Percentiles rank a stretch among this genome's conserved stretches.
These are phyloP conservation scores for Meloidogyne hapla DNA, from an alignment of 1,140 invertebrate genomes.

Conservation along the genomic window DNA sequence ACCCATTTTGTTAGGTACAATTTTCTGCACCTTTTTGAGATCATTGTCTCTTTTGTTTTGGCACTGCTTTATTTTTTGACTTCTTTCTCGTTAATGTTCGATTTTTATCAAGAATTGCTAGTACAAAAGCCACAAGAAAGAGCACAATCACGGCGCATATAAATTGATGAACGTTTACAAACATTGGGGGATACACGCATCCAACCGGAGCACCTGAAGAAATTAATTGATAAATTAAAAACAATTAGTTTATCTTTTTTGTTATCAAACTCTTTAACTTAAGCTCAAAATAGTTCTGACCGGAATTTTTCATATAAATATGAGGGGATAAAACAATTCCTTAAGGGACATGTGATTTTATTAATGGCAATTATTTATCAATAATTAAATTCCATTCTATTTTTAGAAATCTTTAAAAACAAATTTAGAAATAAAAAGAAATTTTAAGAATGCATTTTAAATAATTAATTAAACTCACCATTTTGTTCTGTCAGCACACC, in stretches of 20 bases:
- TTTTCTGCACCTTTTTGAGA: background rate
- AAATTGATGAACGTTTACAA: slow-evolving; percentile 54
- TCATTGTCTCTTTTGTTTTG: slow-evolving; percentile 3
- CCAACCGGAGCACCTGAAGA: slow-evolving; percentile 39
- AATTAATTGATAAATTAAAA: too few species aligned
- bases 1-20: background rate
- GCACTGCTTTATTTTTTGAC: background rate
- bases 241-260: too few species aligned
- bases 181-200: slow-evolving; percentile 43
- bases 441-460: background rate
- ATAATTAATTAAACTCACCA: slow-evolving; percentile 40
- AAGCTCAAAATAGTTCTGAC: too few species aligned
- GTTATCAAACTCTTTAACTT: too few species aligned
- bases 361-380: too few species aligned
- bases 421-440: background rate
- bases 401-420: too few species aligned
- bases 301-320: too few species aligned
- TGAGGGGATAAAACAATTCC: too few species aligned
- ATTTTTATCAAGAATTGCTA: slow-evolving; percentile 4
- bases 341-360: too few species aligned
- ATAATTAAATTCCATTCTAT: too few species aligned
- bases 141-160: slow-evolving; percentile 55
- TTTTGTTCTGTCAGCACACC: slow-evolving; percentile 46
- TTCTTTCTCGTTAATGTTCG: background rate
- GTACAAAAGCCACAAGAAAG: slow-evolving; percentile 48